Evolutionary conservation across 2,888 invertebrate species (phyloP).

Genomic region (Lasiommata megera): DNA sequence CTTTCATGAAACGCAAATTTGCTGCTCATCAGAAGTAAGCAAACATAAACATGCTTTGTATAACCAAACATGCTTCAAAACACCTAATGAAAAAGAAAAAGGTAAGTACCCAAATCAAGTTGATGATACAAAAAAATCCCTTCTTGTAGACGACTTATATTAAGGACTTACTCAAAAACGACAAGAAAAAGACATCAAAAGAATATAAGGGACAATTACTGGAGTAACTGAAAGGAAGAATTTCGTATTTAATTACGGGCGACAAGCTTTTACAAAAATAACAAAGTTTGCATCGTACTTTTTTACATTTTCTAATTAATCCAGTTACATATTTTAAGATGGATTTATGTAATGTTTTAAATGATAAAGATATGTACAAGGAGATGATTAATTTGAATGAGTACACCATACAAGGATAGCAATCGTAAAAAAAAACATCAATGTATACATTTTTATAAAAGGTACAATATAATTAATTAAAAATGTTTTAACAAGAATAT

Average conservation of each 20-base stretch:
- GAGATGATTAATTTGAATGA: no score
- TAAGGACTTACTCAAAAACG: not conserved
- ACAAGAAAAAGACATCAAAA: conserved; percentile 1
- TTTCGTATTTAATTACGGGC: not conserved
- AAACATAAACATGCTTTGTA: not conserved
- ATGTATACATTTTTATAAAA: no score
- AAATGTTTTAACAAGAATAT: no score
- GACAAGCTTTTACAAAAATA: not conserved
- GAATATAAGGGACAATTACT: conserved; percentile 1
- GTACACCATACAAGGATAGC: no score
- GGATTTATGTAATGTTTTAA: no score
- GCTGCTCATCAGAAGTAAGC: not conserved
- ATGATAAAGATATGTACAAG: no score
- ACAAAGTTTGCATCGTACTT: not conserved
- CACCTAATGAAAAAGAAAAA: not conserved
- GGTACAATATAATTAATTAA: no score
- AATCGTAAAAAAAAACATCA: not conserved
- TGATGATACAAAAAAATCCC: not conserved
- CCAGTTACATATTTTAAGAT: not conserved
- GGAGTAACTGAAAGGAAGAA: not conserved
- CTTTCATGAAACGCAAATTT: no score
- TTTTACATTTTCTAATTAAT: not conserved
- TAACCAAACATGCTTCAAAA: not conserved
- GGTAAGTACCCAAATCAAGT: not conserved
- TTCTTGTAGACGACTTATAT: not conserved